These are phyloP conservation scores for Numenius arquata DNA, from an alignment of 2,113 vertebrate genomes.

Conservation along the genomic window DNA sequence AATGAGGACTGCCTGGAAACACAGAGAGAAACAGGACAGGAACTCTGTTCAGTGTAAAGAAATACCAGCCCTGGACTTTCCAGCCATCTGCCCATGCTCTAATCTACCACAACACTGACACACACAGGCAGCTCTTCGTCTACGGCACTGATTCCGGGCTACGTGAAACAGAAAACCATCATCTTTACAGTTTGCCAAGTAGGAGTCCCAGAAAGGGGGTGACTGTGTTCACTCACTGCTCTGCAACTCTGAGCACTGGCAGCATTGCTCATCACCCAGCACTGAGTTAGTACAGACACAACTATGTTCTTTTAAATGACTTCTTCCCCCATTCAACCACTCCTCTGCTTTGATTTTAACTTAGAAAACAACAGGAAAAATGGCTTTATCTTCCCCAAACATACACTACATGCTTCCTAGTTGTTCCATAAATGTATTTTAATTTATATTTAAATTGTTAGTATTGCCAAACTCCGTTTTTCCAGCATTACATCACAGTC, in stretches of 20 bases:
- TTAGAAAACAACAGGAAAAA: not conserved
- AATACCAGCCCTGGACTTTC: not conserved
- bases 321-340: not conserved
- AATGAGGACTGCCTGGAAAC: not conserved
- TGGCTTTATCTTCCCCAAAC: not conserved
- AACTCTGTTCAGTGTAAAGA: not conserved
- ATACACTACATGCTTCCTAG: not conserved
- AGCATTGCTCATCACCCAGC: not conserved
- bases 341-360: not conserved
- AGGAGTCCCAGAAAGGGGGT: not conserved
- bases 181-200: not conserved
- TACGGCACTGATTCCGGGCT: not conserved
- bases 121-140: not conserved
- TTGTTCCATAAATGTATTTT: not conserved
- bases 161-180: not conserved
- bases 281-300: not conserved
- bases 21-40: not conserved
- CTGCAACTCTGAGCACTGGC: not conserved
- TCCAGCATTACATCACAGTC: not conserved
- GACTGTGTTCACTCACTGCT: not conserved
- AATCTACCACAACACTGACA: not conserved
- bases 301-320: not conserved
- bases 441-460: not conserved
- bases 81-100: not conserved
- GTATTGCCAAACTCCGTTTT: not conserved